A percentile compares a stretch with the other conserved stretches of the same genome.
Conservation (phyloP, 2,113 vertebrate genomes). For the Aphelocoma coerulescens region DNA sequence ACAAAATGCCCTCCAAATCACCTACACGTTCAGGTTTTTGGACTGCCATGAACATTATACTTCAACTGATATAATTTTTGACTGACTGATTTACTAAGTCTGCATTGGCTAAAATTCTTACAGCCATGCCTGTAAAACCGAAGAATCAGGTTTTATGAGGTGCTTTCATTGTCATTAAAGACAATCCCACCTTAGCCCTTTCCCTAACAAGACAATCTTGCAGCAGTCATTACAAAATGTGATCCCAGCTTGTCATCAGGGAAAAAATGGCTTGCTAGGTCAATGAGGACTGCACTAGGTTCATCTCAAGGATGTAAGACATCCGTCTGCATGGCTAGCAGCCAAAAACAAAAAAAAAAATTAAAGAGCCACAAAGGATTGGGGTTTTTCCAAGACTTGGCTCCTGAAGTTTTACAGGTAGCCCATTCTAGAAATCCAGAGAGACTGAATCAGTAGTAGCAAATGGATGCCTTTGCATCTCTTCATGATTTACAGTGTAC, state of each 20-base stretch:
- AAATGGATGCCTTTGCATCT: neutral
- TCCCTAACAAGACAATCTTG: constrained; percentile 77
- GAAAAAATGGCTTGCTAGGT: constrained; percentile 69
- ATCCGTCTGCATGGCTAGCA: constrained; percentile 28
- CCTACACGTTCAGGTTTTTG: constrained; percentile 74
- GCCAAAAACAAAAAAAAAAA: constrained; percentile 52
- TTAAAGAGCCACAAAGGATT: neutral
- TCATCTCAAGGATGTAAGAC: constrained; percentile 69
- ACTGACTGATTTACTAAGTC: constrained; percentile 79
- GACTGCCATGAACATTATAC: constrained; percentile 72
- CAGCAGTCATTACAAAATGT: constrained; percentile 68
- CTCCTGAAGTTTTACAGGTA: constrained; percentile 17
- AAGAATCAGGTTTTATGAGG: constrained; percentile 74
- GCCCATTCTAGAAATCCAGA: neutral
- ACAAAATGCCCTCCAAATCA: constrained; percentile 79
- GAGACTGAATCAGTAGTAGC: neutral
- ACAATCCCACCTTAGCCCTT: constrained; percentile 75
- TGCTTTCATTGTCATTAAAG: constrained; percentile 78
- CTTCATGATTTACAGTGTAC: neutral
- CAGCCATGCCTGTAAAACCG: constrained; percentile 68
- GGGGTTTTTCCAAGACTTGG: neutral
- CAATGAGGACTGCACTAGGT: constrained; percentile 67
- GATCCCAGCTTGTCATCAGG: constrained; percentile 72
- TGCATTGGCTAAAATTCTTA: constrained; percentile 68
- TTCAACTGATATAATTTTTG: constrained; percentile 76